Base-by-base conservation (phyloP, 1,140 invertebrate genomes). In the Zophobas atratus region DNA sequence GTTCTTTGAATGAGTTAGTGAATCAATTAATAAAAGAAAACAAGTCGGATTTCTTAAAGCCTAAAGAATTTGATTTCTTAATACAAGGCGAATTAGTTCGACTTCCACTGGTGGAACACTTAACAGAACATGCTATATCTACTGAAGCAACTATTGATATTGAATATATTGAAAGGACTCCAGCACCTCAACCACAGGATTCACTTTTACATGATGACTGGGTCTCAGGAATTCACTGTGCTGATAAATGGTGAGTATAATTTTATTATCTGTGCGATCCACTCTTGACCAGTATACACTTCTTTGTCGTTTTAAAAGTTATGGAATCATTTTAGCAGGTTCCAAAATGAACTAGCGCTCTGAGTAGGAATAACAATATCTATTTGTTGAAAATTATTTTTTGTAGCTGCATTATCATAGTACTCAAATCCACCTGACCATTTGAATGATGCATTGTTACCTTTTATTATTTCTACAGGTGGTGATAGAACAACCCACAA, bases 161-260 rank as follows among this genome's bases (percentile, higher is more conserved):
- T 67, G 97, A 99, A 88, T 99, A 98, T 89, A 87, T 98, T 43
- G 94, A 97, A 86, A 91, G 94, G 81, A 92, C 93, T 79, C 95
- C 96, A 55, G 92, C 97, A 1, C 98, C 97, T 0, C 91, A 95
- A 84, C 97, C 97, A 6, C 91, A 97, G 84, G 94, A 98, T 85
- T 96, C 94, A 84, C 88, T 99, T 63, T 90, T 96, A 82, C 97
- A 98, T 86, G 96, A 99, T 88, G 97, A 99, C 86, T 99, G 98
- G 98, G 96, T 99, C 6, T 93, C 94, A 60, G 93, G 95, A 46
- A 92, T 98, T 34, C 91, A 94, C 79, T 90, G 92, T 67, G 87
- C 88, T 76, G 90, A 91, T 35, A 92, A 94, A 88, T 97, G 94
- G 94, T 85, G 82, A 46, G 20, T 20, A 20, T 20, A 20, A 20